Conservation (phyloP, 2,888 invertebrate genomes). For the Sphaerophoria rueppellii region DNA sequence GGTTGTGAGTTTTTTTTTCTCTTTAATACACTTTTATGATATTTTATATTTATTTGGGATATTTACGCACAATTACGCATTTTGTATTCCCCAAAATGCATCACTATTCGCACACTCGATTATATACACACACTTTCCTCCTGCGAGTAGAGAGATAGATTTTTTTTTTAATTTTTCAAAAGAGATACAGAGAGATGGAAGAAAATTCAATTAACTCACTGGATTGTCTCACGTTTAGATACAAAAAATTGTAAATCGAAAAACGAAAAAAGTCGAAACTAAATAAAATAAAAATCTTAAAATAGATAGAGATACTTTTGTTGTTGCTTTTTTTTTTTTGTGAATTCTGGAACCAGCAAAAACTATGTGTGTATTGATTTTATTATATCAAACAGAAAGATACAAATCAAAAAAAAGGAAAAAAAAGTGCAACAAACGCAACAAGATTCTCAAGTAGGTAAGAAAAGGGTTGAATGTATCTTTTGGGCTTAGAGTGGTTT, state of each 20-base stretch:
- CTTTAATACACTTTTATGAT: slow-evolving; percentile 27
- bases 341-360: slow-evolving; percentile 19
- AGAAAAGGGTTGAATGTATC: slow-evolving; percentile 43
- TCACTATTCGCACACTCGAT: slow-evolving; percentile 38
- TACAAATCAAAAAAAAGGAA: slow-evolving; percentile 18
- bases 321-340: slow-evolving; percentile 12
- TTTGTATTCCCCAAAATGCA: slow-evolving; percentile 53
- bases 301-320: slow-evolving; percentile 42
- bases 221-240: slow-evolving; percentile 57
- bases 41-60: slow-evolving; percentile 5
- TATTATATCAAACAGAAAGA: slow-evolving; percentile 15
- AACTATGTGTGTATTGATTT: slow-evolving; percentile 39
- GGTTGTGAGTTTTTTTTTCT: not conserved
- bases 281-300: slow-evolving; percentile 44
- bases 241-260: slow-evolving; percentile 13
- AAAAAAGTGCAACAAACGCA: slow-evolving; percentile 64
- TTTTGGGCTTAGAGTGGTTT: slow-evolving; percentile 23
- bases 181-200: slow-evolving; percentile 49
- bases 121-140: slow-evolving; percentile 39
- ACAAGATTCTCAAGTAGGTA: slow-evolving; percentile 54
- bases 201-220: slow-evolving; percentile 54
- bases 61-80: slow-evolving; percentile 31
- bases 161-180: slow-evolving; percentile 26
- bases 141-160: slow-evolving; percentile 47
- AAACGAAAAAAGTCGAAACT: slow-evolving; percentile 9